These are phyloP conservation scores for Campopleginae sp. DNA, from an alignment of 2,888 invertebrate genomes.

Conservation along the genomic window DNA sequence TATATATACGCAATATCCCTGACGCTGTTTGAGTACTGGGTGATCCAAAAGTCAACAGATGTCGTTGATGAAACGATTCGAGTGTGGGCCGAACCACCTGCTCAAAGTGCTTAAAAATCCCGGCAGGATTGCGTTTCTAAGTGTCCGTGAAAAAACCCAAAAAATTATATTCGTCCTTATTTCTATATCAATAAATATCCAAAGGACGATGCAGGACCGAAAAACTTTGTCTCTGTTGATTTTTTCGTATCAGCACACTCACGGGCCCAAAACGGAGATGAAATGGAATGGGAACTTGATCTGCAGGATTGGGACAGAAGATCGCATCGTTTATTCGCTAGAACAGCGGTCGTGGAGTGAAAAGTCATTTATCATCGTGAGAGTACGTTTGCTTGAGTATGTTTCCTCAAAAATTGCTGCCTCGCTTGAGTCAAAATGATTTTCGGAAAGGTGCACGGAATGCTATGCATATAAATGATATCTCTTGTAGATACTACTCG, in stretches of 20 bases:
- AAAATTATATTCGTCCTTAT: too few relatives aligned
- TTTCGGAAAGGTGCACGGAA: background rate
- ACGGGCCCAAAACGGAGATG: background rate
- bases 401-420: background rate
- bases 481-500: background rate
- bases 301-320: background rate
- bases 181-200: too few relatives aligned
- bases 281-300: background rate
- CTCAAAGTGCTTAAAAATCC: too few relatives aligned
- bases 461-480: background rate
- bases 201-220: too few relatives aligned
- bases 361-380: background rate
- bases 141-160: too few relatives aligned
- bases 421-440: background rate
- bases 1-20: background rate
- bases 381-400: background rate
- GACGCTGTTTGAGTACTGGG: background rate
- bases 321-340: background rate
- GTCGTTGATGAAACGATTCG: too few relatives aligned
- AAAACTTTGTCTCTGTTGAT: too few relatives aligned
- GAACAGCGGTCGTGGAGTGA: background rate
- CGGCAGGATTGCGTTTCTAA: too few relatives aligned
- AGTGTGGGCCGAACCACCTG: too few relatives aligned
- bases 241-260: too few relatives aligned
- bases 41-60: background rate